These are phyloP conservation scores for Prunella fulvescens DNA, from an alignment of 2,113 vertebrate genomes.

Conservation along the genomic window DNA sequence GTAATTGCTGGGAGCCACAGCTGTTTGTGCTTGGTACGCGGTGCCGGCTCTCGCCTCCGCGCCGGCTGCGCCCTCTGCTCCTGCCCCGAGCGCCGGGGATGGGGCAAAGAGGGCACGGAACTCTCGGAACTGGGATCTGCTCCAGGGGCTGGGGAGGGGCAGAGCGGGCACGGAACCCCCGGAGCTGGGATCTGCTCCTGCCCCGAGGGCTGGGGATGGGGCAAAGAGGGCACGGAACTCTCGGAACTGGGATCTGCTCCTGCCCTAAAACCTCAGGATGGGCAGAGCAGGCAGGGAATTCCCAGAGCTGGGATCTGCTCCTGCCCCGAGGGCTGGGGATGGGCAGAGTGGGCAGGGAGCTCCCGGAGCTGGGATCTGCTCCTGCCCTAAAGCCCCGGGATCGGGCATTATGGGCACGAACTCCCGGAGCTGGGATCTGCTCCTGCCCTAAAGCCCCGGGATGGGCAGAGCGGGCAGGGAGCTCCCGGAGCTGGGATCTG, in stretches of 20 bases:
- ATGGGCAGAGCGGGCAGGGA: no score
- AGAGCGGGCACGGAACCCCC: background rate
- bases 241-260: background rate
- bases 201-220: no score
- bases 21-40: constrained; percentile 18
- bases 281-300: no score
- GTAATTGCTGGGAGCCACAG: constrained; percentile 22
- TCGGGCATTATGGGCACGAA: no score
- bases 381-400: no score
- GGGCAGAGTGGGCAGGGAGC: no score
- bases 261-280: background rate
- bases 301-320: no score
- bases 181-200: background rate
- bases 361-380: fast-evolving
- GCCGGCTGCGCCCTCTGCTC: background rate
- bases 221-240: background rate
- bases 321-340: no score
- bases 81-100: fast-evolving
- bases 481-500: background rate
- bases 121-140: background rate
- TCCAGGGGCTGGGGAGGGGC: no score
- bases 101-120: background rate
- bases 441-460: no score
- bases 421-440: no score
- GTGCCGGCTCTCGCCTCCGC: background rate